These are phyloP conservation scores for Xanthia togata DNA, from an alignment of 2,888 invertebrate species.

Conservation along the genomic window DNA sequence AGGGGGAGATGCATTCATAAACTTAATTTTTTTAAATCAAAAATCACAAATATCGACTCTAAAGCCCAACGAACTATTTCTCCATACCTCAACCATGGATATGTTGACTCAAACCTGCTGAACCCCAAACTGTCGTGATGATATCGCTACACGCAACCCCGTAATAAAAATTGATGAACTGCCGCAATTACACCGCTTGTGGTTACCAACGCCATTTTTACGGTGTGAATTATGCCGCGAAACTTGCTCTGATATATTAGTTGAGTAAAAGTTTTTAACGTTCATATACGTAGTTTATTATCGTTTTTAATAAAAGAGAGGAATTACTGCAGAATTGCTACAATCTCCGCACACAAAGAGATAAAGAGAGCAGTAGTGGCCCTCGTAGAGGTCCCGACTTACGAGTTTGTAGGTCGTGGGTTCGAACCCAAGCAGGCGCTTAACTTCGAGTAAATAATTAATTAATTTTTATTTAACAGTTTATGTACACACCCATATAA, in stretches of 20 bases:
- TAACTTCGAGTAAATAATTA: not conserved
- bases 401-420: not conserved
- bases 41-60: not conserved
- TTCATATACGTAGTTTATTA: constrained; percentile 30
- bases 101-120: constrained; percentile 48
- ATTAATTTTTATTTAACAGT: too few species aligned
- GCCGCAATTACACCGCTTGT: constrained; percentile 70
- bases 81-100: not conserved
- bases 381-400: not conserved
- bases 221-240: constrained; percentile 67
- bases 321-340: not conserved
- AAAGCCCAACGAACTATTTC: not conserved
- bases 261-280: constrained; percentile 39
- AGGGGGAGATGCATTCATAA: too few species aligned
- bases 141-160: constrained; percentile 75
- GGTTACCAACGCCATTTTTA: constrained; percentile 64
- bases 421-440: not conserved
- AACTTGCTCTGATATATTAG: constrained; percentile 56
- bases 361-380: not conserved
- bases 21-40: not conserved
- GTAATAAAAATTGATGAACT: constrained; percentile 83
- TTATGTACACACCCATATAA: too few species aligned
- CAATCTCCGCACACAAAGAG: not conserved
- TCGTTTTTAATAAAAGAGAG: constrained; percentile 29
- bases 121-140: constrained; percentile 36